These are phyloP conservation scores for Corapipo altera DNA, from an alignment of 2,113 vertebrate genomes.

Conservation along the genomic window DNA sequence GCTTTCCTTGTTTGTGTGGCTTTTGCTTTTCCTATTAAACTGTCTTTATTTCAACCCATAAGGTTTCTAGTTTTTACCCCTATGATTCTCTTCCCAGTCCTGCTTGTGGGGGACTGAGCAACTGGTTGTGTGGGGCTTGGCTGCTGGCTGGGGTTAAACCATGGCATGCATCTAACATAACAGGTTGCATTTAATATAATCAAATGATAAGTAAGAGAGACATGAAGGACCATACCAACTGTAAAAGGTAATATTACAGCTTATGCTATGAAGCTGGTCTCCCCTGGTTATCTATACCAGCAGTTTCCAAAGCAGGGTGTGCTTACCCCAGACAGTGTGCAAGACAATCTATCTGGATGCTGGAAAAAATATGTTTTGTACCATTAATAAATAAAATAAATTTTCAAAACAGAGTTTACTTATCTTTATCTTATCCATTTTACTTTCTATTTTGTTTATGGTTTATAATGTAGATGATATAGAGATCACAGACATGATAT, in stretches of 20 bases:
- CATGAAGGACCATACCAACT: background rate
- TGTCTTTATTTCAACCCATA: background rate
- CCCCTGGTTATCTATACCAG: background rate
- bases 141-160: background rate
- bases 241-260: background rate
- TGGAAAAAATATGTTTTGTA: background rate
- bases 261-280: background rate
- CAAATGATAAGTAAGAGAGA: background rate
- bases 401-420: background rate
- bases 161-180: background rate
- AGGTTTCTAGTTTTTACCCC: background rate
- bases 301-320: background rate
- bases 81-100: background rate
- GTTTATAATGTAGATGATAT: background rate
- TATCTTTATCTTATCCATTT: background rate
- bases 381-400: background rate
- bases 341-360: background rate
- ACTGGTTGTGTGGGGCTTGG: background rate
- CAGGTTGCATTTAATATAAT: background rate
- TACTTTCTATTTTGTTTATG: background rate
- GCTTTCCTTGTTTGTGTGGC: background rate
- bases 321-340: background rate
- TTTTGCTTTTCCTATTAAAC: background rate
- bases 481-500: background rate
- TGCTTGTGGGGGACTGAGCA: background rate